These are phyloP conservation scores for Amblyjoppa proteus DNA, from an alignment of 2,888 invertebrate species.

Conservation along the genomic window DNA sequence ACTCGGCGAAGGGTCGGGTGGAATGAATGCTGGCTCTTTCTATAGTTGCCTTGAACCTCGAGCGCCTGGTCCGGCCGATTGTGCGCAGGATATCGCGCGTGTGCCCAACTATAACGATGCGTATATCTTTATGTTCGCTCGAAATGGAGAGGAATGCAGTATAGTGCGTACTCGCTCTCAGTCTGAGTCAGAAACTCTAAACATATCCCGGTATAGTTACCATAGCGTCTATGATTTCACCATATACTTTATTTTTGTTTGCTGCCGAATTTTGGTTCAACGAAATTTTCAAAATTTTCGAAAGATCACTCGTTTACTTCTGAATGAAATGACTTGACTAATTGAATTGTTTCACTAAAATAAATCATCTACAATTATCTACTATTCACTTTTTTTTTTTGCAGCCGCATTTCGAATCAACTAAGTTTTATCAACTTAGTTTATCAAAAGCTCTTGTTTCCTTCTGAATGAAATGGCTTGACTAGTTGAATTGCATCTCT, in stretches of 20 bases:
- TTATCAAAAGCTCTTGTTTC: neutral
- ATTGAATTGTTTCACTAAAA: neutral
- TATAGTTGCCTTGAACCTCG: constrained; percentile 47
- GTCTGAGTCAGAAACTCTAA: neutral
- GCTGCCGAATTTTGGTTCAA: neutral
- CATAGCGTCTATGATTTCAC: neutral
- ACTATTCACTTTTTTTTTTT: neutral
- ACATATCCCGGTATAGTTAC: neutral
- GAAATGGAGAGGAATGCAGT: neutral
- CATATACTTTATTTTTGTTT: neutral
- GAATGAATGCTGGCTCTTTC: constrained; percentile 33
- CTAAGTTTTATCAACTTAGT: neutral
- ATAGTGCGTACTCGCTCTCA: neutral
- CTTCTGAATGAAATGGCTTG: neutral
- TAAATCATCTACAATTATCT: neutral
- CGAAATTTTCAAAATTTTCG: neutral
- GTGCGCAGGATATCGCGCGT: neutral
- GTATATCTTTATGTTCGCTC: neutral
- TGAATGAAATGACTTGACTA: neutral
- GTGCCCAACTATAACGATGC: constrained; percentile 4
- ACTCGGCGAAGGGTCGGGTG: constrained; percentile 8
- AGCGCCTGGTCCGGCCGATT: constrained; percentile 19
- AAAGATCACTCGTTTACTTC: neutral
- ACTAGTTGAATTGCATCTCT: neutral
- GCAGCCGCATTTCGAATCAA: neutral